Percentiles rank a stretch among this genome's conserved stretches.
Conservation (phyloP, 2,113 vertebrate species). For the Camelus dromedarius region DNA sequence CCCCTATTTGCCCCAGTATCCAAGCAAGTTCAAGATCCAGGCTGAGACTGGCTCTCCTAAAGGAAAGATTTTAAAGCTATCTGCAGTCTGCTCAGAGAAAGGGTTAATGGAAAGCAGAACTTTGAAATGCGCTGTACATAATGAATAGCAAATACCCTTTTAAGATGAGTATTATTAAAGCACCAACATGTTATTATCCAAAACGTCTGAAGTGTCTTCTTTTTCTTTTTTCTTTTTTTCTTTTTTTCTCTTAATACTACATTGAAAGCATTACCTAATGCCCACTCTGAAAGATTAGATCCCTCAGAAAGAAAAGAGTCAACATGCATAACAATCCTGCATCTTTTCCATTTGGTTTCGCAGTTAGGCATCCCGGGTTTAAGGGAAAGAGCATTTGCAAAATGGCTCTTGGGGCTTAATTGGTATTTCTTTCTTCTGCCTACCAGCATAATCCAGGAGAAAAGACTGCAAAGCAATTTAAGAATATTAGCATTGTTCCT, state of each 20-base stretch:
- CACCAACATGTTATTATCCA: constrained; percentile 84
- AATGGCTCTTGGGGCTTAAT: constrained; percentile 66
- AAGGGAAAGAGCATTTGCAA: constrained; percentile 67
- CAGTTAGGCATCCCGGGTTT: constrained; percentile 70
- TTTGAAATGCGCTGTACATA: constrained; percentile 69
- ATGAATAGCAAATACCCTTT: constrained; percentile 81
- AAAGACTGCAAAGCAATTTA: constrained; percentile 52
- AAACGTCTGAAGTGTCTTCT: constrained; percentile 81
- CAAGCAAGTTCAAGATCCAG: not conserved
- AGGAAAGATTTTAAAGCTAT: not conserved
- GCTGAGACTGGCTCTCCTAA: not conserved
- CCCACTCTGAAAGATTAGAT: constrained; percentile 86
- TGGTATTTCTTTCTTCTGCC: constrained; percentile 71
- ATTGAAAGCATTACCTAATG: constrained; percentile 85
- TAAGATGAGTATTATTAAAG: constrained; percentile 84
- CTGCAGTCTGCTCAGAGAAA: constrained; percentile 48
- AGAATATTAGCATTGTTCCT: constrained; percentile 60
- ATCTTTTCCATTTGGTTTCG: constrained; percentile 69
- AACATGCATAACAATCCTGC: constrained; percentile 72
- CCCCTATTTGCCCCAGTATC: not conserved
- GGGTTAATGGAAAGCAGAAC: constrained; percentile 67
- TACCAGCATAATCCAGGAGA: not conserved
- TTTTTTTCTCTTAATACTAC: constrained; percentile 67
- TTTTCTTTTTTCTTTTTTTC: constrained; percentile 52
- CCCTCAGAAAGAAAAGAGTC: constrained; percentile 69